A percentile compares a stretch with the other conserved stretches of the same genome.
Conservation (phyloP, 2,888 invertebrate species). For the Perizoma flavofasciatum region DNA sequence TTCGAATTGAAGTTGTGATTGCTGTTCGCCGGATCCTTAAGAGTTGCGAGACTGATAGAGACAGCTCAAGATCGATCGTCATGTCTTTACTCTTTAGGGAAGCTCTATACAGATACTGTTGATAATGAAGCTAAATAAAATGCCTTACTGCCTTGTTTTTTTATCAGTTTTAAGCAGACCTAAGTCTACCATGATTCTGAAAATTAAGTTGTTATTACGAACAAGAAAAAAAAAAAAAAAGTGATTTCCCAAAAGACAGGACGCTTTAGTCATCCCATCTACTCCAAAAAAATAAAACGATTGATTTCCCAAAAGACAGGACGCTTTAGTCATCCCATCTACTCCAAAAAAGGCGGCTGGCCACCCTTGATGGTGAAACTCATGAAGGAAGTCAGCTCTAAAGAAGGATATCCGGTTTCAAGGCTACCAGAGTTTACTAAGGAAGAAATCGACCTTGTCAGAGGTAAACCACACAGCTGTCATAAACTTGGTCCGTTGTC, state of each 20-base stretch:
- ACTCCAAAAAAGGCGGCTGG: conserved; percentile 76
- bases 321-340: conserved; percentile 72
- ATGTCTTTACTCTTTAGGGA: too few relatives aligned
- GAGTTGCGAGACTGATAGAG: too few relatives aligned
- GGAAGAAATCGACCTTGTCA: conserved; percentile 55
- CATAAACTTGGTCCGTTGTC: too few relatives aligned
- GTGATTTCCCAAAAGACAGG: conserved; percentile 50
- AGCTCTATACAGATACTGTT: too few relatives aligned
- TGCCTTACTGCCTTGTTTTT: too few relatives aligned
- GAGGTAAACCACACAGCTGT: conserved; percentile 45
- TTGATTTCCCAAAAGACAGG: conserved; percentile 50
- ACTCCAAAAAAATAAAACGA: conserved; percentile 28
- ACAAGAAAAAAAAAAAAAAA: not conserved
- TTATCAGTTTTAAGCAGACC: too few relatives aligned
- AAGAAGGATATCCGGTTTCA: conserved; percentile 47
- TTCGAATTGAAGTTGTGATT: too few relatives aligned
- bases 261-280: conserved; percentile 72
- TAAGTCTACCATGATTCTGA: too few relatives aligned
- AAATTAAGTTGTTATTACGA: too few relatives aligned
- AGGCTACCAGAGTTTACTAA: conserved; percentile 51
- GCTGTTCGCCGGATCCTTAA: too few relatives aligned
- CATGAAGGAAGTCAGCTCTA: conserved; percentile 45
- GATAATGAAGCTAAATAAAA: too few relatives aligned
- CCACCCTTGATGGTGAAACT: conserved; percentile 54
- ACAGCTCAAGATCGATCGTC: too few relatives aligned